Evolutionary conservation across 2,797 vertebrate genomes (phyloP).

Genomic region (Cetoscarus ocellatus): DNA sequence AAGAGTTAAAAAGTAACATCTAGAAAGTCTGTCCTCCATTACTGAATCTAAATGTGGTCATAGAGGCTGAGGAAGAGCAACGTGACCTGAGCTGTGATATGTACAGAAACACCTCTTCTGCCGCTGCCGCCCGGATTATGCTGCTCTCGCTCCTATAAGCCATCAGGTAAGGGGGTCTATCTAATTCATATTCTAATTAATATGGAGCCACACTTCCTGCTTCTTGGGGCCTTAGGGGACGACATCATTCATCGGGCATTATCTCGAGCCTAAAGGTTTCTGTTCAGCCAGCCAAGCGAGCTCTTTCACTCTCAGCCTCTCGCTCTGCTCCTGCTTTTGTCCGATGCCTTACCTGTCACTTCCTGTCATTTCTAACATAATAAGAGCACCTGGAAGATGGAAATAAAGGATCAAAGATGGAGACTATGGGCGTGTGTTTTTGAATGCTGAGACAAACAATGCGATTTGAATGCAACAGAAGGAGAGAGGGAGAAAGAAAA

Average conservation of each 20-base stretch:
- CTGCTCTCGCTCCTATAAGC: slow-evolving; percentile 54
- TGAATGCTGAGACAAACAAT: slow-evolving; percentile 26
- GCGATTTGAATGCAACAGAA: slow-evolving; percentile 27
- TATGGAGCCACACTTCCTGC: slow-evolving; percentile 78
- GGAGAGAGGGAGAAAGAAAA: slow-evolving; percentile 15
- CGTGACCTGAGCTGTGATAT: slow-evolving; percentile 36
- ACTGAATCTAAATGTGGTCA: slow-evolving; percentile 4
- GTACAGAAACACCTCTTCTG: slow-evolving; percentile 47
- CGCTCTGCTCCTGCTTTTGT: slow-evolving; percentile 52
- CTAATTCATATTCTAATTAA: slow-evolving; percentile 88
- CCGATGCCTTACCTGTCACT: slow-evolving; percentile 51
- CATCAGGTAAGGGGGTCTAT: slow-evolving; percentile 80
- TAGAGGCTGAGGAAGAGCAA: slow-evolving; percentile 28
- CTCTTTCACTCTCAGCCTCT: slow-evolving; percentile 49
- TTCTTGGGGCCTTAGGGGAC: slow-evolving; percentile 73
- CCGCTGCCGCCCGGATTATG: slow-evolving; percentile 66
- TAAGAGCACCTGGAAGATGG: slow-evolving; percentile 12
- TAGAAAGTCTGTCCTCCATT: neutral
- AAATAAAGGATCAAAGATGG: slow-evolving; percentile 36
- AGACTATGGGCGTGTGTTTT: slow-evolving; percentile 13
- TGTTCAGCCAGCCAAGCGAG: slow-evolving; percentile 45
- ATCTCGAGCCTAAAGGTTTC: slow-evolving; percentile 74
- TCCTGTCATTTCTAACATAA: slow-evolving; percentile 58
- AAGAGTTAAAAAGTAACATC: neutral
- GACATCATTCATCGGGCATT: slow-evolving; percentile 76